A percentile compares a stretch with the other conserved stretches of the same genome.
These are phyloP conservation scores for Drosophila austrosaltans DNA, from an alignment of 2,888 invertebrate species.

Conservation along the genomic window DNA sequence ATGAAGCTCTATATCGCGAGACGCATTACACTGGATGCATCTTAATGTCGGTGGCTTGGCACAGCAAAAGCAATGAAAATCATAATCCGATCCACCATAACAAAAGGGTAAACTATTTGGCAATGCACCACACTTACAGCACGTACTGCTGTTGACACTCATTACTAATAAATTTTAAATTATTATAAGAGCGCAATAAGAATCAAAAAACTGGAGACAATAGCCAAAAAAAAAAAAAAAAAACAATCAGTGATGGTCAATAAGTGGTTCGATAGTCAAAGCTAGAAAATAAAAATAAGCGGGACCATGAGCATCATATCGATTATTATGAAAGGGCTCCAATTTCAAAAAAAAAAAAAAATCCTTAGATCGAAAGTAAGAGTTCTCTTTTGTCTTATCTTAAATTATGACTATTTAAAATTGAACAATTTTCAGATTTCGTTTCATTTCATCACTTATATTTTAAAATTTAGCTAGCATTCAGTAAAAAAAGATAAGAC, in stretches of 20 bases:
- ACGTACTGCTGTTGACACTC: neutral
- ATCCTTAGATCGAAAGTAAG: too few species aligned
- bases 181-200: neutral
- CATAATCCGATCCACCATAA: neutral
- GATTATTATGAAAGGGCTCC: neutral
- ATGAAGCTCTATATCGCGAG: constrained; percentile 10
- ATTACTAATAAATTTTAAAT: neutral
- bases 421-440: too few species aligned
- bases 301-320: neutral
- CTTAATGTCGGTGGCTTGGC: constrained; percentile 36
- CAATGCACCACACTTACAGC: constrained; percentile 9
- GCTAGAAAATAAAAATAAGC: too few species aligned
- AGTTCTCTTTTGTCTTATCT: too few species aligned
- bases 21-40: constrained; percentile 43
- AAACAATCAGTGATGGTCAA: too few species aligned
- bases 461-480: too few species aligned
- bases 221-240: neutral
- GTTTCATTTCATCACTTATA: too few species aligned
- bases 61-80: constrained; percentile 51
- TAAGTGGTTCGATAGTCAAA: too few species aligned
- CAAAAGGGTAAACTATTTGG: constrained; percentile 13
- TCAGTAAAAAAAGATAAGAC: too few species aligned
- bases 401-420: too few species aligned
- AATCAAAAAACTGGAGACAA: neutral
- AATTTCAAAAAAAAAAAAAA: neutral